phyloP scores from a whole-genome alignment of 2,888 invertebrate species.

The Dinocampus coccinellae region DNA sequence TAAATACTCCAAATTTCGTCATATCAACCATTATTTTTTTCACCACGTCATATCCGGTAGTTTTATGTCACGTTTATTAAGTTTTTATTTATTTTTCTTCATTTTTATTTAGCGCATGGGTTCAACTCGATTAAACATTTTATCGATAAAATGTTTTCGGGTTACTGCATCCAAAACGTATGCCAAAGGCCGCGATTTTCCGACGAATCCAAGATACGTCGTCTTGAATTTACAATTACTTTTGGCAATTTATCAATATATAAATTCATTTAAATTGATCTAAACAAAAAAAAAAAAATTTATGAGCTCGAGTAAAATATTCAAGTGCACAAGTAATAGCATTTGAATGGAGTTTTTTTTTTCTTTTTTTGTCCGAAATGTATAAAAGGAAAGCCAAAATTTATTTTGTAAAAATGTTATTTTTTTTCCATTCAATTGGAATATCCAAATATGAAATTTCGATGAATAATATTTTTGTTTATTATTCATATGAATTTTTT shows the following conservation, averaged over 20 bases:
- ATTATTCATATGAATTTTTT: slow-evolving; percentile 8
- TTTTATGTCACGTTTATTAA: slow-evolving; percentile 34
- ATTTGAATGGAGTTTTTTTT: not conserved
- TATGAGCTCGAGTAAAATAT: not conserved
- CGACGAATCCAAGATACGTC: slow-evolving; percentile 45
- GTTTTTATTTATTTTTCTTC: not conserved
- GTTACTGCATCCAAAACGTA: slow-evolving; percentile 62
- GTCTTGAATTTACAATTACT: slow-evolving; percentile 34
- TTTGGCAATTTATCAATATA: slow-evolving; percentile 31
- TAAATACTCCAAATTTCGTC: too few relatives aligned
- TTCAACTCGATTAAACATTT: slow-evolving; percentile 42
- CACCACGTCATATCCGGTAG: slow-evolving; percentile 47
- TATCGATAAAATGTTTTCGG: slow-evolving; percentile 38
- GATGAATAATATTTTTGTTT: slow-evolving; percentile 23
- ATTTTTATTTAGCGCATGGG: slow-evolving; percentile 32
- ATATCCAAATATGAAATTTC: slow-evolving; percentile 27
- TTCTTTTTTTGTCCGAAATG: not conserved
- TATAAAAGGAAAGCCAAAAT: not conserved
- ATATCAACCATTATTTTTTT: slow-evolving; percentile 19
- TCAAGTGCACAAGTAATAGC: not conserved
- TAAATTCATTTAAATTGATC: slow-evolving; percentile 1
- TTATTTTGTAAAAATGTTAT: not conserved
- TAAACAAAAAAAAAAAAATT: too few relatives aligned
- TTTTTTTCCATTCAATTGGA: not conserved
- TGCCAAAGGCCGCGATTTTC: slow-evolving; percentile 64